These are phyloP conservation scores for Poecilus cupreus DNA, from an alignment of 2,888 invertebrate genomes.

Conservation along the genomic window DNA sequence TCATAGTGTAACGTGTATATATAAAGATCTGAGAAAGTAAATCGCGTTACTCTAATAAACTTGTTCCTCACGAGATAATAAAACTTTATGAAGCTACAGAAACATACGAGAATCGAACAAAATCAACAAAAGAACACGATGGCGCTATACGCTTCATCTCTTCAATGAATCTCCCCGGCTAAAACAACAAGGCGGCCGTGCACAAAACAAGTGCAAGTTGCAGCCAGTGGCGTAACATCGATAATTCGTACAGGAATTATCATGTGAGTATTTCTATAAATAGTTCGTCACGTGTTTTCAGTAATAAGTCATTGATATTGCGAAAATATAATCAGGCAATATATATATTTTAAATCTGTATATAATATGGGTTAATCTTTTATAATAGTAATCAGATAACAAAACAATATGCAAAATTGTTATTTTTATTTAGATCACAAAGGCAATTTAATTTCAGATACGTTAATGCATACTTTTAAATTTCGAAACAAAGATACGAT, in stretches of 20 bases:
- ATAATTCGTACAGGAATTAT: background rate
- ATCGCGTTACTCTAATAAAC: slow-evolving; percentile 32
- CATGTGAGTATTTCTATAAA: background rate
- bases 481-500: no score
- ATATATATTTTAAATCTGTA: no score
- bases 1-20: background rate
- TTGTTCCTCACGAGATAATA: slow-evolving; percentile 31
- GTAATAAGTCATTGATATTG: no score
- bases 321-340: no score
- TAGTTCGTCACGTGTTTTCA: no score
- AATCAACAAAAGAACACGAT: slow-evolving; percentile 32
- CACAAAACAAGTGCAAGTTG: background rate
- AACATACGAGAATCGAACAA: slow-evolving; percentile 38
- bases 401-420: no score
- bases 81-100: slow-evolving; percentile 34
- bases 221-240: slow-evolving; percentile 29
- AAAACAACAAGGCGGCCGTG: background rate
- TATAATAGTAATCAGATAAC: no score
- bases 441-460: no score
- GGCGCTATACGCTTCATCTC: slow-evolving; percentile 21
- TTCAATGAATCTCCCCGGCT: slow-evolving; percentile 40
- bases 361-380: no score
- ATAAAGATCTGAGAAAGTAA: background rate
- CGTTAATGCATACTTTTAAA: no score
- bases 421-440: no score